Percentiles rank a stretch among this genome's conserved stretches.
Conservation (phyloP, 2,113 vertebrate species). For the Glaucomys volans region DNA sequence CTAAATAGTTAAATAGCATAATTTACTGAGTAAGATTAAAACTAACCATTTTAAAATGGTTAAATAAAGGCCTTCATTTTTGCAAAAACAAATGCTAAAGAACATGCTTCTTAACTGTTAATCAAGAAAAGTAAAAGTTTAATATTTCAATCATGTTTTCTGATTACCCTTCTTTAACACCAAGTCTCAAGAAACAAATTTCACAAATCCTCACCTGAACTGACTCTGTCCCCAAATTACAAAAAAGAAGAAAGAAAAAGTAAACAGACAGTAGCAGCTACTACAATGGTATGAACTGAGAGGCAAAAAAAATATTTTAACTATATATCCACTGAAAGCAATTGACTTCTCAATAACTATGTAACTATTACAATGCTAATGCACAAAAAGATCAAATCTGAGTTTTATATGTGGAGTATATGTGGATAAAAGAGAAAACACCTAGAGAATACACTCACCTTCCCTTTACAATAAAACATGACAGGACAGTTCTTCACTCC, state of each 20-base stretch:
- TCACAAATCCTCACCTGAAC: background rate
- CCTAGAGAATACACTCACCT: background rate
- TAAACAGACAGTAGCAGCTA: background rate
- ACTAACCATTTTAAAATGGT: background rate
- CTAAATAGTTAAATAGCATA: background rate
- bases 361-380: background rate
- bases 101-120: background rate
- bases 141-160: background rate
- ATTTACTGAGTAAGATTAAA: background rate
- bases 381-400: background rate
- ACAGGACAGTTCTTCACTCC: background rate
- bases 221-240: background rate
- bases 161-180: conserved; percentile 1
- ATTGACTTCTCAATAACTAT: background rate
- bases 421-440: background rate
- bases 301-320: background rate
- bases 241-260: background rate
- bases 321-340: background rate
- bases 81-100: background rate
- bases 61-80: conserved; percentile 25
- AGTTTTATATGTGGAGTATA: background rate
- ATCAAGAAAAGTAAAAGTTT: background rate
- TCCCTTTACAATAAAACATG: background rate
- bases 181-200: background rate
- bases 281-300: background rate